Percentiles rank a stretch among this genome's conserved stretches.
These are phyloP conservation scores for Hydraecia micacea DNA, from an alignment of 2,888 invertebrate species.

Conservation along the genomic window DNA sequence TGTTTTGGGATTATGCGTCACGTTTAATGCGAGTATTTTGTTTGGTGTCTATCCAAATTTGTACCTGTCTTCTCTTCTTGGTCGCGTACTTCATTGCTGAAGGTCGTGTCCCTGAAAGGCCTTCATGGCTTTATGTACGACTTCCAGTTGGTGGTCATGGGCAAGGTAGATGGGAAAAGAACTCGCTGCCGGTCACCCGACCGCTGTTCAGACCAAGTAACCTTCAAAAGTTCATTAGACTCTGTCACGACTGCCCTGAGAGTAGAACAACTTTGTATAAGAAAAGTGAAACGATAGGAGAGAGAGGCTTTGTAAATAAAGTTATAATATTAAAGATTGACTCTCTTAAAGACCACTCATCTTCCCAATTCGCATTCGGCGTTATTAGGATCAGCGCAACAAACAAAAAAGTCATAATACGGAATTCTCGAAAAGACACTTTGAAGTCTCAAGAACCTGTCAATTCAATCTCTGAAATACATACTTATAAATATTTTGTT, in stretches of 20 bases:
- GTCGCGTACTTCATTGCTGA: neutral
- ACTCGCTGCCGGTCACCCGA: neutral
- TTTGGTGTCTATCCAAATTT: neutral
- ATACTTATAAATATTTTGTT: constrained; percentile 50
- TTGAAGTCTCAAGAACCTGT: constrained; percentile 65
- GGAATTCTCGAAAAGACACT: constrained; percentile 52
- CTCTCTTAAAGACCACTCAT: constrained; percentile 22
- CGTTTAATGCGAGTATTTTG: neutral
- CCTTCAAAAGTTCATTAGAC: neutral
- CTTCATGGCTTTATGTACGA: neutral
- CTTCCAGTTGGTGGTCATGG: neutral
- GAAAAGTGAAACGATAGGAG: neutral
- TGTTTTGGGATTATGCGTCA: neutral
- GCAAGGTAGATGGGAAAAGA: neutral
- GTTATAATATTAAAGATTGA: constrained; percentile 33
- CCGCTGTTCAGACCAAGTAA: neutral
- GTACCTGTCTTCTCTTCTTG: neutral
- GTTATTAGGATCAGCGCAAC: constrained; percentile 37
- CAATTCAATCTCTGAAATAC: constrained; percentile 69
- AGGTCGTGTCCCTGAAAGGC: neutral
- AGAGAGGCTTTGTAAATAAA: neutral
- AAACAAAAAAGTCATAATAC: constrained; percentile 54
- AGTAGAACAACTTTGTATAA: no score
- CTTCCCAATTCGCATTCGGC: constrained; percentile 24
- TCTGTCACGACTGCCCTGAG: neutral